These are phyloP conservation scores for Ceyx erithaca DNA, from an alignment of 2,797 vertebrate species.

Conservation along the genomic window DNA sequence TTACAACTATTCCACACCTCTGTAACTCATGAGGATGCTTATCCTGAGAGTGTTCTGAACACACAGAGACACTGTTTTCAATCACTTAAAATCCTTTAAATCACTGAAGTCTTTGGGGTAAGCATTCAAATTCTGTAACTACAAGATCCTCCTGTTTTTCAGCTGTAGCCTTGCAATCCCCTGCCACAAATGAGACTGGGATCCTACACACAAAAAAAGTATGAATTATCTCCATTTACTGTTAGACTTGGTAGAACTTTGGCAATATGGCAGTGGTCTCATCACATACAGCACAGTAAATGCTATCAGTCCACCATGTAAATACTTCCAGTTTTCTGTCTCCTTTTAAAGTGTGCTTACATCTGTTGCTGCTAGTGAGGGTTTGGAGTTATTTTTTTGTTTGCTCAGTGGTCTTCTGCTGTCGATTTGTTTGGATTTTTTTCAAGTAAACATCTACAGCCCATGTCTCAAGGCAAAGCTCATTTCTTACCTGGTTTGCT, in stretches of 20 bases:
- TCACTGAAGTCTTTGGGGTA: not conserved
- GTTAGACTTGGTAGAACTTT: not conserved
- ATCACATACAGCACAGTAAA: not conserved
- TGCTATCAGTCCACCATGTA: too few species aligned
- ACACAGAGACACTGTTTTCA: not conserved
- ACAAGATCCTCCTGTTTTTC: not conserved
- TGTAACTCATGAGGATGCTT: not conserved
- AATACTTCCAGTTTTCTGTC: not conserved
- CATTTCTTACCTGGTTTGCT: not conserved
- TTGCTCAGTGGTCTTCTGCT: not conserved
- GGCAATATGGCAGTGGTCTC: not conserved
- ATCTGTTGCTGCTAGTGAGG: not conserved
- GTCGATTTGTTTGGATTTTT: not conserved
- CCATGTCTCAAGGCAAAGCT: not conserved
- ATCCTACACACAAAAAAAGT: not conserved
- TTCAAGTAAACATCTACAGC: not conserved
- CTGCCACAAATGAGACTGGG: not conserved
- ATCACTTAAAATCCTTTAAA: not conserved
- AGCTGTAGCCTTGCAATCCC: not conserved
- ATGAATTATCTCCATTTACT: not conserved
- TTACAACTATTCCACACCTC: not conserved
- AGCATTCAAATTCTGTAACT: not conserved
- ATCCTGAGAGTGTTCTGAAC: not conserved
- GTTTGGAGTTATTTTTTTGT: not conserved
- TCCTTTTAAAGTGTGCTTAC: not conserved